Percentiles rank a stretch among this genome's conserved stretches.
phyloP scores from a whole-genome alignment of 2,888 invertebrate genomes.

The Lottia gigantea region DNA sequence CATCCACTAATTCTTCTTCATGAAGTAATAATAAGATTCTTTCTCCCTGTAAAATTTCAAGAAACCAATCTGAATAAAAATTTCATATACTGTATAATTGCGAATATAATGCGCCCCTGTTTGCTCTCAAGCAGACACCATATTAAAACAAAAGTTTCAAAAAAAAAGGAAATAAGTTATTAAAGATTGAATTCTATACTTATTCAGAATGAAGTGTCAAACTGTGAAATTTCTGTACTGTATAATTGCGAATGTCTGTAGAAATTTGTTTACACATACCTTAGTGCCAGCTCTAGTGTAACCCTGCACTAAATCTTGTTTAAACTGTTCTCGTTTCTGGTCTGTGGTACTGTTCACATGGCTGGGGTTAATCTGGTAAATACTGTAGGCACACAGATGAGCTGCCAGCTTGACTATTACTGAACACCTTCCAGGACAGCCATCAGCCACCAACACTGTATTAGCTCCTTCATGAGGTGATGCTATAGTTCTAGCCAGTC shows the following conservation, averaged over 20 bases:
- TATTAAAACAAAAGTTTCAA: no score
- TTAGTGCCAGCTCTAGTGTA: slow-evolving; percentile 66
- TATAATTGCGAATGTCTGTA: no score
- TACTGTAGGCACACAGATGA: slow-evolving; percentile 62
- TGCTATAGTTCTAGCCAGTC: slow-evolving; percentile 61
- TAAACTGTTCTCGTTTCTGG: slow-evolving; percentile 61
- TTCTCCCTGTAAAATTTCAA: slow-evolving; percentile 55
- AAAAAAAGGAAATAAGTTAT: no score
- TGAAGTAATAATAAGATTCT: slow-evolving; percentile 62
- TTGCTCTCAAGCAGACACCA: no score
- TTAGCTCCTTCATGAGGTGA: slow-evolving; percentile 66
- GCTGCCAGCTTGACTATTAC: slow-evolving; percentile 62
- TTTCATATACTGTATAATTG: no score
- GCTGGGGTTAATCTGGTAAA: slow-evolving; percentile 60
- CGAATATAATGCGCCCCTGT: no score
- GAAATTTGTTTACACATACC: slow-evolving; percentile 45
- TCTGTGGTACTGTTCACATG: slow-evolving; percentile 39
- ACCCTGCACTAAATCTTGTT: slow-evolving; percentile 62
- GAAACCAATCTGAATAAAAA: not conserved
- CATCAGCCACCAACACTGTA: slow-evolving; percentile 63
- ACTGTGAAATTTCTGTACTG: no score
- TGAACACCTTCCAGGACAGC: slow-evolving; percentile 59
- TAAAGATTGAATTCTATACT: no score
- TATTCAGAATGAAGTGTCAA: no score
- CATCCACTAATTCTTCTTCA: slow-evolving; percentile 63